These are phyloP conservation scores for Gallinago jamesoni DNA, from an alignment of 2,113 vertebrate species.

Conservation along the genomic window DNA sequence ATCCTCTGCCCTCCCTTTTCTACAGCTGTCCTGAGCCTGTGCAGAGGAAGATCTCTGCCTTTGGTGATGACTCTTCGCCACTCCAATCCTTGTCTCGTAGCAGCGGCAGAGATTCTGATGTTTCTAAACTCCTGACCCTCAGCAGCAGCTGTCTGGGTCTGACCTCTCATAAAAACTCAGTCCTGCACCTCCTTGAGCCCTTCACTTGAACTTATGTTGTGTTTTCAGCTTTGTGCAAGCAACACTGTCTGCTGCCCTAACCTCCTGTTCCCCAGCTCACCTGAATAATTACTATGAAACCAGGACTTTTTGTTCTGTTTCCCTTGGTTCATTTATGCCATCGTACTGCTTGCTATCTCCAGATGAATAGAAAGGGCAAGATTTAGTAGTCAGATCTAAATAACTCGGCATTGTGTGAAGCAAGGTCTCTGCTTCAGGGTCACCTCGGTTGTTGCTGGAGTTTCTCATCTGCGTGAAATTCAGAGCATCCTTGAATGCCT, in stretches of 20 bases:
- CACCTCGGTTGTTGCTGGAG: background rate
- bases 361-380: background rate
- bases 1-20: background rate
- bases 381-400: background rate
- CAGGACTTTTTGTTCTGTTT: background rate
- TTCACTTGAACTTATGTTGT: background rate
- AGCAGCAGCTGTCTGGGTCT: background rate
- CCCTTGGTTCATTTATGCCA: background rate
- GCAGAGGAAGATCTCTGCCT: background rate
- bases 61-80: background rate
- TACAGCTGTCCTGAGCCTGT: background rate
- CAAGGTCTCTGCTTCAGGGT: background rate
- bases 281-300: background rate
- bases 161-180: background rate
- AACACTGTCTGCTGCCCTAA: background rate
- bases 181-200: background rate
- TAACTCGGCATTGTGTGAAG: fast-evolving
- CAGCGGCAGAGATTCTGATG: background rate
- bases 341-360: background rate
- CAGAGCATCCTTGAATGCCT: background rate
- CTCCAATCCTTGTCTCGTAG: background rate
- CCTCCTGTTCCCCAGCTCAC: background rate
- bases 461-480: background rate
- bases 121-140: background rate
- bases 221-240: background rate